Conservation (phyloP, 2,113 vertebrate species). For the Elgaria multicarinata region DNA sequence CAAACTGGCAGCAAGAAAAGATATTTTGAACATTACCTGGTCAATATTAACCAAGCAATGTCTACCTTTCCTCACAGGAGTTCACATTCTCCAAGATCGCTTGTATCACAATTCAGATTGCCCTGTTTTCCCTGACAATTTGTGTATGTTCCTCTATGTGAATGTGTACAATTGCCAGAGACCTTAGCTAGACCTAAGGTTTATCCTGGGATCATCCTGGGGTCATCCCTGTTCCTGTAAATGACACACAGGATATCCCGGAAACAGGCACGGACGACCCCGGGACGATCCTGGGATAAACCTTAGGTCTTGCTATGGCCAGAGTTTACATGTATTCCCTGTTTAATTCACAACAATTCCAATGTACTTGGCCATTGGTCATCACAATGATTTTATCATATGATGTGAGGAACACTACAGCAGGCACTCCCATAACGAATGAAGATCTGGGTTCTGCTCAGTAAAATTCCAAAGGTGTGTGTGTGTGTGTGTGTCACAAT, state of each 20-base stretch:
- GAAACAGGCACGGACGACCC: too few species aligned
- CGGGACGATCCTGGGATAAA: too few species aligned
- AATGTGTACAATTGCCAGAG: background rate
- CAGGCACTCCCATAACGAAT: background rate
- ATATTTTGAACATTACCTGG: background rate
- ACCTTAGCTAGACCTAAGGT: too few species aligned
- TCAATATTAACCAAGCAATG: background rate
- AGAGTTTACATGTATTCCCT: background rate
- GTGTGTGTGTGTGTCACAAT: background rate
- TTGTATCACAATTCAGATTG: background rate
- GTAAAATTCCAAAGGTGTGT: background rate
- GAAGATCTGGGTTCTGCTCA: background rate
- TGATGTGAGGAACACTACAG: background rate
- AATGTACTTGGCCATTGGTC: background rate
- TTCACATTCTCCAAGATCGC: background rate
- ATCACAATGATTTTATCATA: background rate
- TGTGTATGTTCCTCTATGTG: background rate
- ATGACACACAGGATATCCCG: too few species aligned
- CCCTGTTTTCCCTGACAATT: background rate
- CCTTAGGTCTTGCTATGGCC: too few species aligned
- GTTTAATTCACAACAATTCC: background rate
- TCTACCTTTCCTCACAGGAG: background rate
- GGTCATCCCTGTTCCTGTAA: too few species aligned
- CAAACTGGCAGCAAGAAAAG: background rate
- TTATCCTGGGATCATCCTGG: too few species aligned